Percentiles rank a stretch among this genome's conserved stretches.
These are phyloP conservation scores for Eupithecia inturbata DNA, from an alignment of 2,888 invertebrate species.

Conservation along the genomic window DNA sequence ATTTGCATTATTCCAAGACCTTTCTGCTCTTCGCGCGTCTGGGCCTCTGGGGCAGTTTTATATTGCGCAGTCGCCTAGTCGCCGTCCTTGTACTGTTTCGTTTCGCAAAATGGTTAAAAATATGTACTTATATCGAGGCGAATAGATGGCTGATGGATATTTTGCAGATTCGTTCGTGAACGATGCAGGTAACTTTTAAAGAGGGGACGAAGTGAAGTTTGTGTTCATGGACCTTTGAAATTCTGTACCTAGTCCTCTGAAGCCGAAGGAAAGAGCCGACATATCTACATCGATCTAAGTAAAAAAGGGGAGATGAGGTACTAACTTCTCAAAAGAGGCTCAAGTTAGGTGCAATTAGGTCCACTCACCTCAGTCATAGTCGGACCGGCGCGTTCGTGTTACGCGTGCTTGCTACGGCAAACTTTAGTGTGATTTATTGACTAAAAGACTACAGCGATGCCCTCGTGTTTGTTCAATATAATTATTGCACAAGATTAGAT, in stretches of 20 bases:
- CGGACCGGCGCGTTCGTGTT: too few species aligned
- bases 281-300: too few species aligned
- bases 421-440: too few species aligned
- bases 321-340: too few species aligned
- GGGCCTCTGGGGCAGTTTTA: constrained; percentile 27
- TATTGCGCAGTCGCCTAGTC: constrained; percentile 30
- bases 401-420: too few species aligned
- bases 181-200: neutral
- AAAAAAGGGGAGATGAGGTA: too few species aligned
- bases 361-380: too few species aligned
- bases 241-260: neutral
- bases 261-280: neutral
- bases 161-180: neutral
- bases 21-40: constrained; percentile 25
- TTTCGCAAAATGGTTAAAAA: constrained; percentile 27
- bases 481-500: too few species aligned
- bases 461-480: too few species aligned
- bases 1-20: constrained; percentile 38
- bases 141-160: constrained; percentile 11
- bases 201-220: neutral
- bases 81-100: constrained; percentile 30
- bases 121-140: constrained; percentile 14
- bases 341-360: too few species aligned
- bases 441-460: too few species aligned
- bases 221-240: neutral